Base-by-base conservation (phyloP, 2,888 invertebrate genomes). In the Amphipoea oculea region DNA sequence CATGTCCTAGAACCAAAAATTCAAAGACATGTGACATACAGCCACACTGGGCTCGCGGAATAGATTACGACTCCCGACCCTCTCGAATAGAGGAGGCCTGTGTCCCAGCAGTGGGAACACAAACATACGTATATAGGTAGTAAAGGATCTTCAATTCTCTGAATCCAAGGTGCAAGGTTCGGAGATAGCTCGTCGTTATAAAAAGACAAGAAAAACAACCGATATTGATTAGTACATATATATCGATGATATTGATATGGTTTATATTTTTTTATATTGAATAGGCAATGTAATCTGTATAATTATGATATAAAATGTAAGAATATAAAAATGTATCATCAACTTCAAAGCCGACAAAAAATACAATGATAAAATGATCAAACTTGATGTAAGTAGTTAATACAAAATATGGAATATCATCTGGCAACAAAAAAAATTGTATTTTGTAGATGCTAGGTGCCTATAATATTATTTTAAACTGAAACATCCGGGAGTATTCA, bases 401-500 rank as follows among this genome's bases (percentile, higher is more conserved):
- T 40, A 78, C 45, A 48, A 79, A 79, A 79, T 60, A 36, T 42
- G 23, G 5, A 62, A 40, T 40, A 57, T 29, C 48, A 36, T 68
- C n/a, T 23, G 23, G n/a, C 7, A 63, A 80, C 20, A 9, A 42
- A 54, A 45, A 36, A 6, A 42, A 20, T 45, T 73, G 14, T 51
- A 66, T 73, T 60, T 60, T n/a, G 12, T 14, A 48, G 42, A 14
- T n/a, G 20, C 4, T 17, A 48, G 60, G 11, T 36, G 12, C 2
- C 2, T 0, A 36, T 60, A 51, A 12, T 60, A 60, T 67, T 62
- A 54, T 74, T 82, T 73, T 17, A 51, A 82, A 14, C 74, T 51
- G n/a, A 51, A 82, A 67, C 29, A 62, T 23, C 45, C 12, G n/a
- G 11, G 12, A 45, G 36, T 40, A 79, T 81, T 70, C 57, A 60